These are phyloP conservation scores for Procambarus virginalis DNA, from an alignment of 1,140 invertebrate species.

Conservation along the genomic window DNA sequence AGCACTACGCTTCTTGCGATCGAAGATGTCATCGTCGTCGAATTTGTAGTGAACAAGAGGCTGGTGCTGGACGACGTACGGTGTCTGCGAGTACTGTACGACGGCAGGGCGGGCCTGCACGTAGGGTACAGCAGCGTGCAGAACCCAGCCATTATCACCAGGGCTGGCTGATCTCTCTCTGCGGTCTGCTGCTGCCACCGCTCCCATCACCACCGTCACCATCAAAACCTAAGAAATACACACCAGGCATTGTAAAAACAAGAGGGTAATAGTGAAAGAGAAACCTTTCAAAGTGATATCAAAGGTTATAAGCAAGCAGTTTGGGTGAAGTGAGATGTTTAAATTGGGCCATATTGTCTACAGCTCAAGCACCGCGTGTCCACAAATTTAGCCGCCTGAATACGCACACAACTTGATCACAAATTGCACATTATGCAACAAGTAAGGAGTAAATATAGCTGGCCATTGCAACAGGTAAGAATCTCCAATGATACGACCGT, in stretches of 20 bases:
- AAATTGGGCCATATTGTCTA: too few species aligned
- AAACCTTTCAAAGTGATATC: too few species aligned
- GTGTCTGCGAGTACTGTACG: not conserved
- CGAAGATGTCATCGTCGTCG: not conserved
- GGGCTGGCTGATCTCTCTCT: not conserved
- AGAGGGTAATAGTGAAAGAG: too few species aligned
- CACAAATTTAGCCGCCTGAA: too few species aligned
- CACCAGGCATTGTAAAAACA: not conserved
- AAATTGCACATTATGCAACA: too few species aligned
- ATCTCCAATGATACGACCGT: too few species aligned
- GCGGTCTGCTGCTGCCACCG: not conserved
- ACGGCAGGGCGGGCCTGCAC: not conserved
- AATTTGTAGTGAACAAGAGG: not conserved
- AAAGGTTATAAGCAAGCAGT: too few species aligned
- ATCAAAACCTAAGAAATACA: not conserved
- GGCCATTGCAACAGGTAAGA: too few species aligned
- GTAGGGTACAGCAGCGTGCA: not conserved
- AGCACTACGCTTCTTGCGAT: constrained; percentile 4
- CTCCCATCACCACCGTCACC: not conserved
- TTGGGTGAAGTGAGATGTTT: too few species aligned
- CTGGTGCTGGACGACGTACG: not conserved
- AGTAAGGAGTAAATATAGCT: too few species aligned
- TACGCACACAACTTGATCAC: too few species aligned
- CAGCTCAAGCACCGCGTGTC: too few species aligned
- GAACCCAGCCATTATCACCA: not conserved